A percentile compares a stretch with the other conserved stretches of the same genome.
Conservation (phyloP, 2,888 invertebrate genomes). For the Flabesymbios commensalis region DNA sequence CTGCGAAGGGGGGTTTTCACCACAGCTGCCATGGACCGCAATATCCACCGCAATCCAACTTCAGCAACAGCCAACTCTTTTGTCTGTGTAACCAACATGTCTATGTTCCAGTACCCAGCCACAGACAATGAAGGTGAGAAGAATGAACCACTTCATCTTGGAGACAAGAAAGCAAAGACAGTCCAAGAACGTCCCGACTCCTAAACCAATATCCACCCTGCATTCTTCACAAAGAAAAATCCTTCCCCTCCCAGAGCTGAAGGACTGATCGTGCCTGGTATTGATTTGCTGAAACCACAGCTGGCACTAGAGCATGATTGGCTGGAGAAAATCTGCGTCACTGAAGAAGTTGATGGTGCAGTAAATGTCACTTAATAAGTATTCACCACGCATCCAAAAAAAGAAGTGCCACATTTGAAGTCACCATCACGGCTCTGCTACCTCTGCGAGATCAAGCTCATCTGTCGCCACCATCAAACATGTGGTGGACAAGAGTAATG, state of each 20-base stretch:
- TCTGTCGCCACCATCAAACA: slow-evolving; percentile 24
- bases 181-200: slow-evolving; percentile 27
- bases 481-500: slow-evolving; percentile 18
- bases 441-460: slow-evolving; percentile 15
- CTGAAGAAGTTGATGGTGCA: slow-evolving; percentile 6
- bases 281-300: not conserved
- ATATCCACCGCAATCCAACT: slow-evolving; percentile 36
- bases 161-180: slow-evolving; percentile 10
- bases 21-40: slow-evolving; percentile 35
- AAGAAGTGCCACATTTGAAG: not conserved
- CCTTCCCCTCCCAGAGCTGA: slow-evolving; percentile 8
- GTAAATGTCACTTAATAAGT: slow-evolving; percentile 15
- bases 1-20: slow-evolving; percentile 33
- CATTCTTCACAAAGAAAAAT: slow-evolving; percentile 19
- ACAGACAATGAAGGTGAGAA: slow-evolving; percentile 14
- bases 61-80: slow-evolving; percentile 28
- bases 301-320: slow-evolving; percentile 19
- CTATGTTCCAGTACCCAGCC: slow-evolving; percentile 32
- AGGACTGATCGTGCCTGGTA: not conserved
- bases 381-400: slow-evolving; percentile 17
- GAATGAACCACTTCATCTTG: slow-evolving; percentile 7
- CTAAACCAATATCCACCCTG: slow-evolving; percentile 23
- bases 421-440: slow-evolving; percentile 16
- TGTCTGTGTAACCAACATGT: slow-evolving; percentile 34
- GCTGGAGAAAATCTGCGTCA: slow-evolving; percentile 8